These are phyloP conservation scores for Glyphotaelius pellucidus DNA, from an alignment of 2,888 invertebrate genomes.

Conservation along the genomic window DNA sequence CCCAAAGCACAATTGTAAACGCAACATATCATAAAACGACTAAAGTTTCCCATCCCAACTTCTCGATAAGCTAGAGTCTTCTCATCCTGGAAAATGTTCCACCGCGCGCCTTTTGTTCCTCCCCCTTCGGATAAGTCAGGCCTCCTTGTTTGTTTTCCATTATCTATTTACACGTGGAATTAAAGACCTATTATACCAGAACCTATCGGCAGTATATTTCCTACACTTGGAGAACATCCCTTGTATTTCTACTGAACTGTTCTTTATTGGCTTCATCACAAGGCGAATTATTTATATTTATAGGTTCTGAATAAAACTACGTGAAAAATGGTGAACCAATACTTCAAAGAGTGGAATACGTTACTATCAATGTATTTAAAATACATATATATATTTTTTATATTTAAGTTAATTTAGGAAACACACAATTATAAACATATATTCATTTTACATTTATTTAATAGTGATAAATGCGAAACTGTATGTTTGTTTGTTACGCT, in stretches of 20 bases:
- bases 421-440: too few species aligned
- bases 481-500: too few species aligned
- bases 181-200: slow-evolving; percentile 3
- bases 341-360: neutral
- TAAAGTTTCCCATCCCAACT: neutral
- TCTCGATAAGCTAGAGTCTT: neutral
- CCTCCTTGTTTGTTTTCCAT: slow-evolving; percentile 24
- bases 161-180: slow-evolving; percentile 31
- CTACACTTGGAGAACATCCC: neutral
- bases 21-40: neutral
- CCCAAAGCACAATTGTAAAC: too few species aligned
- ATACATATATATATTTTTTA: too few species aligned
- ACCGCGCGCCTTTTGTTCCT: slow-evolving; percentile 13
- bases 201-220: neutral
- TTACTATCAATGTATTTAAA: neutral
- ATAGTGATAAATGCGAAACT: too few species aligned
- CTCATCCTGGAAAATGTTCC: neutral
- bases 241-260: neutral
- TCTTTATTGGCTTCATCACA: slow-evolving; percentile 6
- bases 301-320: neutral
- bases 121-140: slow-evolving; percentile 6
- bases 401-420: too few species aligned
- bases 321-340: neutral
- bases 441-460: too few species aligned
- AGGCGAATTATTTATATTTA: neutral